Evolutionary conservation across 2,797 vertebrate genomes (phyloP), one percentile per base, ranked within the genome.

Genomic region (Atherinosoma microstoma): DNA sequence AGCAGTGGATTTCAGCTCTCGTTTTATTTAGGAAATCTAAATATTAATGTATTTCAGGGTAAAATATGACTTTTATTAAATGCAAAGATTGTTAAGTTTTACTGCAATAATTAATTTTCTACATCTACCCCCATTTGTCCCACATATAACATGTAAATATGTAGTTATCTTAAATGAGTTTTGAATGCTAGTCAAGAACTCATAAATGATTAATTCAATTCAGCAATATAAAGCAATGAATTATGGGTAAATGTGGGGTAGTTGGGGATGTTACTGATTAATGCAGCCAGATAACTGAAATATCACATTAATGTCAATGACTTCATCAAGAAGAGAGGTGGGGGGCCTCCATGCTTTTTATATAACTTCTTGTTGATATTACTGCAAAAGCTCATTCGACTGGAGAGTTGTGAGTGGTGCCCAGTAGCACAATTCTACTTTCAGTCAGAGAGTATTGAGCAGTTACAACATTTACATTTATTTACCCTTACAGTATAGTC

Each of bases 221-320:
- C 36, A 38, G 13, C 15, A 56, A 63, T 70, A 63, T 12, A 4
- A 45, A 22, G 1, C 34, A 49, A 34, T 22, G n/a, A 64, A 61
- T 7, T 3, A 42, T 24, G 12, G 32, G n/a, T 22, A 1, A 59
- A 22, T 38, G 32, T 0, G 27, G 13, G 2, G 20, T n/a, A n/a
- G 7, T n/a, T 8, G 22, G 35, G 32, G 5, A 38, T 24, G 22
- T 73, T 32, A 56, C 76, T 91, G 88, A 92, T 92, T 91, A 92
- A 91, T 67, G 38, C 64, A 86, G 76, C 74, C 63, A 69, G 74
- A 68, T 78, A 71, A 83, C 72, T 91, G 79, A 94, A 93, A 93
- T 92, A 91, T 87, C 91, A 93, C 85, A 91, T 85, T 89, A 92
- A 94, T 93, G 91, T 92, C 92, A 94, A 63, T 89, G 88, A 66